These are phyloP conservation scores for Parazoanthus atlanticus DNA, from an alignment of 92 coral and sea anemone genomes.

Conservation along the genomic window DNA sequence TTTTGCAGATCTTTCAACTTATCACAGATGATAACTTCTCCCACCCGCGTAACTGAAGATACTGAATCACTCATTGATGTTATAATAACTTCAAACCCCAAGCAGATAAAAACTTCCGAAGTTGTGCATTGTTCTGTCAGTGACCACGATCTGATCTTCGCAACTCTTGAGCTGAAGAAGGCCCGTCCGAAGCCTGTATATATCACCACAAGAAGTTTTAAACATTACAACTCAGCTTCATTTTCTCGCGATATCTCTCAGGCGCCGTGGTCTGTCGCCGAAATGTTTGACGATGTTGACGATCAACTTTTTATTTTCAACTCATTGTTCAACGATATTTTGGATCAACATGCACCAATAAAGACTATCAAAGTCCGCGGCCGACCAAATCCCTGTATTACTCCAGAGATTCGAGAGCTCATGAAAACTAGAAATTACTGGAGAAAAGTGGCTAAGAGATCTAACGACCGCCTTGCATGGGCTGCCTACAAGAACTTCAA, in stretches of 20 bases:
- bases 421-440: not conserved
- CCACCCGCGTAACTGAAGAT: conserved; percentile 50
- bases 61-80: conserved; percentile 52
- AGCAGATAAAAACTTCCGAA: conserved; percentile 39
- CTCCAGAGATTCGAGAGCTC: too few relatives aligned
- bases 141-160: conserved; percentile 54
- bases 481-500: too few relatives aligned
- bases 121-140: conserved; percentile 54
- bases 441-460: too few relatives aligned
- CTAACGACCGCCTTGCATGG: too few relatives aligned
- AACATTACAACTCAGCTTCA: not conserved
- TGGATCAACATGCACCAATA: too few relatives aligned
- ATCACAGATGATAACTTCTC: conserved; percentile 47
- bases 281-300: too few relatives aligned
- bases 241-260: not conserved
- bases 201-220: conserved; percentile 35
- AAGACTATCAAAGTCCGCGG: not conserved
- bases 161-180: conserved; percentile 33
- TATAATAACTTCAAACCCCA: conserved; percentile 42
- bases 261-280: too few relatives aligned
- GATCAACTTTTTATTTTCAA: too few relatives aligned
- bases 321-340: too few relatives aligned
- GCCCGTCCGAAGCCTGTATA: conserved; percentile 46
- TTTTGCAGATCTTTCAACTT: conserved; percentile 53
- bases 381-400: not conserved